Evolutionary conservation across 2,113 vertebrate species (phyloP).

Genomic region (Xyrauchen texanus): DNA sequence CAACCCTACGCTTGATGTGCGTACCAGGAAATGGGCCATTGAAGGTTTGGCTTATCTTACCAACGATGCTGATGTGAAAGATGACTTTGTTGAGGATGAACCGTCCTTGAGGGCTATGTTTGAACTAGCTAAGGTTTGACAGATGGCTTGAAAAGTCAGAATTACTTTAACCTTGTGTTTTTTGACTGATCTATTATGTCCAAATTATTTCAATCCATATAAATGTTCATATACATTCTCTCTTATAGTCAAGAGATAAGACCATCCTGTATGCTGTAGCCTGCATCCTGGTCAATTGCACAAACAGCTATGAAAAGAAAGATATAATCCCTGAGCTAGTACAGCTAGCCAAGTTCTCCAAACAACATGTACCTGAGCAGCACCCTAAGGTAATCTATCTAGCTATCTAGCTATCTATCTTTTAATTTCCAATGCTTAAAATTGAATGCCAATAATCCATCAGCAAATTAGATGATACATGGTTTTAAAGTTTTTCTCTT

Average conservation of each 20-base stretch:
- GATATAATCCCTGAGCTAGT: slow-evolving; percentile 93
- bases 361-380: slow-evolving; percentile 95
- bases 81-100: slow-evolving; percentile 95
- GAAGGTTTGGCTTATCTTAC: slow-evolving; percentile 95
- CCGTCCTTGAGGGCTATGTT: slow-evolving; percentile 93
- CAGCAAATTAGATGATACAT: background rate
- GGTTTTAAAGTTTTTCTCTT: slow-evolving; percentile 1
- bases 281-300: slow-evolving; percentile 90
- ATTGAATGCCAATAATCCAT: background rate
- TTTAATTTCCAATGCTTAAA: no score
- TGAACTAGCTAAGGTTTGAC: slow-evolving; percentile 86
- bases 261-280: slow-evolving; percentile 93
- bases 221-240: background rate
- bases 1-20: slow-evolving; percentile 84
- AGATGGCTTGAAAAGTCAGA: no score
- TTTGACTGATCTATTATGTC: no score
- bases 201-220: no score
- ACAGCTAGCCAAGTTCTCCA: slow-evolving; percentile 96
- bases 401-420: no score
- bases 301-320: slow-evolving; percentile 95
- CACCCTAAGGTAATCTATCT: slow-evolving; percentile 86
- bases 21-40: slow-evolving; percentile 92
- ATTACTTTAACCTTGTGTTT: no score
- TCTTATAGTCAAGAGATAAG: slow-evolving; percentile 86
- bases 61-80: slow-evolving; percentile 95